Evolutionary conservation across 2,888 invertebrate genomes (phyloP).

Genomic region (Daptonema setosum): DNA sequence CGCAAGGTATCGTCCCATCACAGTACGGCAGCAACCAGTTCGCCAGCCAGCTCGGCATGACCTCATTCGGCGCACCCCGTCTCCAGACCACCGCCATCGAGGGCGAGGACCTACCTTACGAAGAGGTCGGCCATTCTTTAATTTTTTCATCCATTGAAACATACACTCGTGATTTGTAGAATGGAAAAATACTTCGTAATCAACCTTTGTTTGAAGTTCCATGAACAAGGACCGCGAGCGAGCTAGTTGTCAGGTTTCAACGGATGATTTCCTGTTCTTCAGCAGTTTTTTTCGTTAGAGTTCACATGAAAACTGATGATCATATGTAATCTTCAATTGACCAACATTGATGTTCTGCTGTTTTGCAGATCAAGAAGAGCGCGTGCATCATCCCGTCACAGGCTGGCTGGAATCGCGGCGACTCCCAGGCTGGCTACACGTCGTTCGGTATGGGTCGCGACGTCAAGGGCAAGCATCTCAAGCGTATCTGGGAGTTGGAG

Average conservation of each 20-base stretch:
- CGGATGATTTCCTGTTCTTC: no score
- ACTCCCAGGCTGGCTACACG: constrained; percentile 26
- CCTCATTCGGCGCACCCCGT: constrained; percentile 20
- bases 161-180: no score
- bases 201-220: no score
- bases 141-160: no score
- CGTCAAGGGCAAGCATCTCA: constrained; percentile 27
- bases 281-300: no score
- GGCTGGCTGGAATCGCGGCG: constrained; percentile 28
- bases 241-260: no score
- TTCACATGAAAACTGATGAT: no score
- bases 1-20: constrained; percentile 13
- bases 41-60: constrained; percentile 22
- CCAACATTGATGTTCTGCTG: no score
- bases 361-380: constrained; percentile 11
- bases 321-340: no score
- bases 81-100: constrained; percentile 25
- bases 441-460: constrained; percentile 25
- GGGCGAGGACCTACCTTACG: constrained; percentile 16
- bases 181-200: no score
- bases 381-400: constrained; percentile 26
- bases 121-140: neutral
- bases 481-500: constrained; percentile 27
- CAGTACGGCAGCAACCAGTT: constrained; percentile 11
- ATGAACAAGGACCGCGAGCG: no score